A percentile compares a stretch with the other conserved stretches of the same genome.
These are phyloP conservation scores for Triplophysa dalaica DNA, from an alignment of 2,113 vertebrate genomes.

Conservation along the genomic window DNA sequence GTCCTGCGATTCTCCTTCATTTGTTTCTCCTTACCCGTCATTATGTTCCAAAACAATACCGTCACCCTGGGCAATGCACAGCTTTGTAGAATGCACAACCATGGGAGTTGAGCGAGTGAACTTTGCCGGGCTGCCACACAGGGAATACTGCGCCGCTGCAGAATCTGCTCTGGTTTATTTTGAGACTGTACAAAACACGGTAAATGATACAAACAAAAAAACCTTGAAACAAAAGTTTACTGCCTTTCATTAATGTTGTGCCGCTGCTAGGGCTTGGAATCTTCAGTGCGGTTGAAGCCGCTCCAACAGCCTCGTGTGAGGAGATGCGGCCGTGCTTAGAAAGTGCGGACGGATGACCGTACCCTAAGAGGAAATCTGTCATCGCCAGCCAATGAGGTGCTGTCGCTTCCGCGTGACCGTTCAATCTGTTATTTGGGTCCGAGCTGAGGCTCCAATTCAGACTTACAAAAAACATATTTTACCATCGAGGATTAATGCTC, in stretches of 20 bases:
- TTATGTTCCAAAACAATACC: conserved; percentile 58
- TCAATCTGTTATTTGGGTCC: conserved; percentile 37
- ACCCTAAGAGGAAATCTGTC: conserved; percentile 54
- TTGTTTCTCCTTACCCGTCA: conserved; percentile 50
- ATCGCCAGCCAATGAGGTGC: conserved; percentile 59
- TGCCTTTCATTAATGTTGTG: conserved; percentile 32
- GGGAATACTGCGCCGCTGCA: conserved; percentile 54
- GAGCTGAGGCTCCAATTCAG: background rate
- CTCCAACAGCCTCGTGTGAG: conserved; percentile 47
- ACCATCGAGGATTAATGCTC: conserved; percentile 16
- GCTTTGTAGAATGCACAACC: conserved; percentile 62
- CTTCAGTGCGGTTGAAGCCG: conserved; percentile 43
- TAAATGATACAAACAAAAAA: conserved; percentile 41
- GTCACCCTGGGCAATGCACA: conserved; percentile 62
- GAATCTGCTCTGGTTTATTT: conserved; percentile 48
- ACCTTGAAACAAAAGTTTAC: conserved; percentile 38
- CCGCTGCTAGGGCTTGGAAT: conserved; percentile 35
- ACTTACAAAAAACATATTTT: conserved; percentile 20
- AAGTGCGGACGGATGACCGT: conserved; percentile 57
- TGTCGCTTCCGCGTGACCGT: conserved; percentile 32
- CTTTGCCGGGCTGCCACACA: conserved; percentile 45
- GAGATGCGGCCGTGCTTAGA: conserved; percentile 30
- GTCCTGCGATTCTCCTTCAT: conserved; percentile 48
- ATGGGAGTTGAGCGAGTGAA: conserved; percentile 55
- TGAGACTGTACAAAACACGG: conserved; percentile 38